Evolutionary conservation across 2,797 vertebrate genomes (phyloP).

Genomic region (Numenius phaeopus): DNA sequence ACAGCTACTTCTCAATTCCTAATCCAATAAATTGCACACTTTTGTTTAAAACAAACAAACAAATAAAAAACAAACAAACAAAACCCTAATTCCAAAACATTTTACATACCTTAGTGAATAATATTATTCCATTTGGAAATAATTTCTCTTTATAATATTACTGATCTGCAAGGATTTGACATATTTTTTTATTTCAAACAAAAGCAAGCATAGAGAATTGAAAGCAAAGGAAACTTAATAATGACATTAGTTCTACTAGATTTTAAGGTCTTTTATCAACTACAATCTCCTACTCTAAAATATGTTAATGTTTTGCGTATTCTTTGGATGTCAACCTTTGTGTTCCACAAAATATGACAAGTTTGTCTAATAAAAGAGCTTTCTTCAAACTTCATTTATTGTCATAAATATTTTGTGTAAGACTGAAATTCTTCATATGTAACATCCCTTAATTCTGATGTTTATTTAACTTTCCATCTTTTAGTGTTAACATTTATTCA

Average conservation of each 20-base stretch:
- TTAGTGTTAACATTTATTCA: neutral
- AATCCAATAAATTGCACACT: neutral
- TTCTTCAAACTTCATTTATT: neutral
- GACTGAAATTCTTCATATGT: neutral
- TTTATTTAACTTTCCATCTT: conserved; percentile 17
- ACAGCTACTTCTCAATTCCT: neutral
- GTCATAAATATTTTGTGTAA: neutral
- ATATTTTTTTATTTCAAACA: neutral
- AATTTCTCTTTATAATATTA: neutral
- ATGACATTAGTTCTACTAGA: neutral
- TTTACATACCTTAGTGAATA: neutral
- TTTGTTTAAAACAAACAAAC: neutral
- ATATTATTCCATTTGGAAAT: neutral
- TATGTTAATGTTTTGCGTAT: neutral
- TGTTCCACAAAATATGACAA: neutral
- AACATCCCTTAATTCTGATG: neutral
- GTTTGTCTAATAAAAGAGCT: neutral
- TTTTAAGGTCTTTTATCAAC: neutral
- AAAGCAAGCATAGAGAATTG: neutral
- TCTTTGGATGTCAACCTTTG: neutral
- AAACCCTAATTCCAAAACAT: neutral
- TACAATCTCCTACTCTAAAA: neutral
- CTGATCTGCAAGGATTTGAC: neutral
- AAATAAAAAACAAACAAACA: neutral
- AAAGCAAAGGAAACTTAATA: neutral